phyloP scores from a whole-genome alignment of 2,888 invertebrate genomes.

The Carcina quercana region DNA sequence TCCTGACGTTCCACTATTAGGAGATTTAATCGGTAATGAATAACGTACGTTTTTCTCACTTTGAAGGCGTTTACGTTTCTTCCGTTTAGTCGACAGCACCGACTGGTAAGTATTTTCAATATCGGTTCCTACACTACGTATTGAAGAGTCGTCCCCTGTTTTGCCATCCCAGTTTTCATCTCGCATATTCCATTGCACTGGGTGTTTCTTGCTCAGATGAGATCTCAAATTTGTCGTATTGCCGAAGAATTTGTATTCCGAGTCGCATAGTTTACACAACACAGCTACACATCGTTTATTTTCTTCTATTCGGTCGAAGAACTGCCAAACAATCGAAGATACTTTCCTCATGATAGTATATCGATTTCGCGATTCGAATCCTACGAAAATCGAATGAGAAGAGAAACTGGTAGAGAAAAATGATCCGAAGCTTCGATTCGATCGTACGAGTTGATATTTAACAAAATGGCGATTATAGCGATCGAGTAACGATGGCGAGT shows the following conservation, averaged over 20 bases:
- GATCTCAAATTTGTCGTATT: constrained; percentile 62
- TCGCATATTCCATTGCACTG: constrained; percentile 61
- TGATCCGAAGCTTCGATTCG: constrained; percentile 56
- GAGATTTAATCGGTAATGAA: constrained; percentile 46
- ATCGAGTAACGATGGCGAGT: constrained; percentile 34
- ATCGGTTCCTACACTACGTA: constrained; percentile 28
- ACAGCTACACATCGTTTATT: constrained; percentile 51
- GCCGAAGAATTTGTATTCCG: constrained; percentile 62
- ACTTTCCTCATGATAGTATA: constrained; percentile 49
- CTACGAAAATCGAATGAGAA: constrained; percentile 21
- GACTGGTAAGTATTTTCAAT: constrained; percentile 34
- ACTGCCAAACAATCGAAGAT: constrained; percentile 60
- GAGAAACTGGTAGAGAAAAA: constrained; percentile 45
- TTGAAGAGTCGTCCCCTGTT: constrained; percentile 39
- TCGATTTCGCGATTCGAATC: constrained; percentile 28
- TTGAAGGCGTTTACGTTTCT: constrained; percentile 38
- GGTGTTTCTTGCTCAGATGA: constrained; percentile 60
- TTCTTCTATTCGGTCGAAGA: constrained; percentile 56
- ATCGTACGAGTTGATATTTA: constrained; percentile 31
- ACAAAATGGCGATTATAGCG: constrained; percentile 57
- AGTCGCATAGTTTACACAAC: constrained; percentile 64
- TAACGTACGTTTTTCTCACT: constrained; percentile 60
- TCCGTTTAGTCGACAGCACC: constrained; percentile 31
- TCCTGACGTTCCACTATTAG: constrained; percentile 34
- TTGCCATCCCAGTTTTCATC: constrained; percentile 29